Evolutionary conservation across 2,888 invertebrate species (phyloP).

Genomic region (Scaptodrosophila latifasciaeformis): DNA sequence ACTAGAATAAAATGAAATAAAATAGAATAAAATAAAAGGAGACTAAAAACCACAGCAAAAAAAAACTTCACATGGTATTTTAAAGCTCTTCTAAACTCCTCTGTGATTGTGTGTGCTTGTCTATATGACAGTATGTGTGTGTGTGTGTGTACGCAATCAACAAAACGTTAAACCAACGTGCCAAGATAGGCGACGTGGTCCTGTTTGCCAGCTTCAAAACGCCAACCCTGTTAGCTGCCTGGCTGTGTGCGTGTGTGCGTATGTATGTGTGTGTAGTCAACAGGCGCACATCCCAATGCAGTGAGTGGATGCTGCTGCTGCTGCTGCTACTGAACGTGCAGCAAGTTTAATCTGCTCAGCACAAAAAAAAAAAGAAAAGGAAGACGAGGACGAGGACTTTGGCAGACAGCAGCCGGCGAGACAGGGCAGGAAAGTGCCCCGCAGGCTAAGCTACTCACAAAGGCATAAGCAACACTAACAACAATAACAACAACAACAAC

Average conservation of each 20-base stretch:
- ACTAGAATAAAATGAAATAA: not conserved
- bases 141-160: constrained; percentile 4
- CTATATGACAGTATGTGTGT: not conserved
- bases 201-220: too few species aligned
- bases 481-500: constrained; percentile 8
- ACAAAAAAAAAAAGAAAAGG: too few species aligned
- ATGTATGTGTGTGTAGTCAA: constrained; percentile 15
- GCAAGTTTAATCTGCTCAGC: constrained; percentile 19
- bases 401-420: constrained; percentile 6
- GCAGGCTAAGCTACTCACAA: constrained; percentile 26
- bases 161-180: not conserved
- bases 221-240: not conserved
- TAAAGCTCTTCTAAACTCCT: not conserved
- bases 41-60: not conserved
- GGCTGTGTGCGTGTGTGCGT: not conserved
- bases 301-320: constrained; percentile 24
- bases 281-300: constrained; percentile 27
- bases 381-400: not conserved
- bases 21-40: not conserved
- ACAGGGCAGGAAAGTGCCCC: constrained; percentile 25
- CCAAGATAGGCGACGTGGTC: not conserved
- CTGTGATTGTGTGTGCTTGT: not conserved
- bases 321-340: constrained; percentile 28
- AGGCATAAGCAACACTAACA: constrained; percentile 19
- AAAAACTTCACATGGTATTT: not conserved